Base-by-base conservation (phyloP, 1,140 invertebrate genomes). In the Sweltsa coloradensis region DNA sequence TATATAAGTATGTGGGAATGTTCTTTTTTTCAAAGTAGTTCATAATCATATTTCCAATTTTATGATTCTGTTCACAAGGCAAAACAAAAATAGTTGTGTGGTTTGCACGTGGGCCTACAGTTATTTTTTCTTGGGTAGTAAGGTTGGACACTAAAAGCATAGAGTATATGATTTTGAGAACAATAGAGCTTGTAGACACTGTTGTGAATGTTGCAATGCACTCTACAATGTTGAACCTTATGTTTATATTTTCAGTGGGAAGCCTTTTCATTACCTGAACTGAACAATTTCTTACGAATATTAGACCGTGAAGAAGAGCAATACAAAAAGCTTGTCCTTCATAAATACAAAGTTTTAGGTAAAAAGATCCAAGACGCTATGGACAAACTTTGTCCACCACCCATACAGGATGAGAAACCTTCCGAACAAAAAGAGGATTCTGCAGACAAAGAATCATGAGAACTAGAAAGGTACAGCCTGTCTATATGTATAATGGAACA, bases 271-370 rank as follows among this genome's bases (percentile, higher is more conserved):
- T 50, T 69, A n/a, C 74, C 76, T 25, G 75, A 78, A 55, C 58
- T 78, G 41, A 61, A 64, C 16, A 78, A 77, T 55, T 78, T 78
- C 57, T 56, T 77, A 22, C 58, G 62, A 29, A 74, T 78, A 14
- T 53, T 78, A 36, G 71, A 75, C 47, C 59, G 69, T 23, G 75
- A 78, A 54, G 74, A 78, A 56, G 60, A 67, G 14, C 74, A 75
- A 48, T 72, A 74, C 45, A 56, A 69, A 7, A 60, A 64, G 23
- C 70, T 74, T 52, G 64, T 76, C 2, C 59, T 64, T 45, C 62
- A 69, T 41, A 75, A 74, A 53, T 78, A 75, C 56, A 57, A 62
- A 16, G n/a, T 51, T 4, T 29, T 49, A n/a, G 50, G 22, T 37
- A 29, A 25, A 25, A 47, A 48, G 34, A 41, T 51, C 13, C 45